Base-by-base conservation (phyloP, 2,113 vertebrate genomes). In the Malurus elegans region DNA sequence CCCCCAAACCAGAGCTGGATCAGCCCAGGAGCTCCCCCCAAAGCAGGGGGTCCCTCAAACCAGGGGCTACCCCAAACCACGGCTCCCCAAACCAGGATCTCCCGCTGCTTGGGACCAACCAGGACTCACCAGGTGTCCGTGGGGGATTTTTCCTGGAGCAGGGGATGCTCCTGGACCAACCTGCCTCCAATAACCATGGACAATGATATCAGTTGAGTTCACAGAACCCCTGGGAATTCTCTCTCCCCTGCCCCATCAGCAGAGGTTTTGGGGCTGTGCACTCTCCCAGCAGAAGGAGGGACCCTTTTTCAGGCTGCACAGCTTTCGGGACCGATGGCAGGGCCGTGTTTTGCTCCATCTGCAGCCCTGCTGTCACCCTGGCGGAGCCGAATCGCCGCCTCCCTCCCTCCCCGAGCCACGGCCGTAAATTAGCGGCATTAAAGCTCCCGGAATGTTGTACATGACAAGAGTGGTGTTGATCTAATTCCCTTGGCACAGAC, bases 321-420 rank as follows among this genome's bases (percentile, higher is more conserved):
- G 40, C 23, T 80, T 29, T 45, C 2, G 36, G 51, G 4, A 16
- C 36, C 0, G 45, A 14, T 42, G 73, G 18, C 57, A 71, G 2
- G 6, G 21, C 31, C 60, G 38, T 3, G 3, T 10, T 40, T 5
- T 7, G 31, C 62, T 65, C 57, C 44, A 0, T 1, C 4, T 2
- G 50, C 3, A 42, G 54, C 66, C 38, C 38, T 50, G 34, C 69
- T 26, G 31, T 38, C 66, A 5, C 40, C 10, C 12, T 9, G 70
- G 1, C 0, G 2, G 25, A 45, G 76, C 19, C 45, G 53, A 36
- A 36, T 6, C 32, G 6, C 28, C 29, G 3, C 4, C 32, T 16
- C 9, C 87, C 21, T 34, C 51, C 44, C 53, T 42, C 8, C 10
- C 45, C 3, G 10, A 80, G 50, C 21, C 8, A 6, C 5, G 17